phyloP scores from a whole-genome alignment of 2,888 invertebrate species.

The Megaustenia siamemsis region DNA sequence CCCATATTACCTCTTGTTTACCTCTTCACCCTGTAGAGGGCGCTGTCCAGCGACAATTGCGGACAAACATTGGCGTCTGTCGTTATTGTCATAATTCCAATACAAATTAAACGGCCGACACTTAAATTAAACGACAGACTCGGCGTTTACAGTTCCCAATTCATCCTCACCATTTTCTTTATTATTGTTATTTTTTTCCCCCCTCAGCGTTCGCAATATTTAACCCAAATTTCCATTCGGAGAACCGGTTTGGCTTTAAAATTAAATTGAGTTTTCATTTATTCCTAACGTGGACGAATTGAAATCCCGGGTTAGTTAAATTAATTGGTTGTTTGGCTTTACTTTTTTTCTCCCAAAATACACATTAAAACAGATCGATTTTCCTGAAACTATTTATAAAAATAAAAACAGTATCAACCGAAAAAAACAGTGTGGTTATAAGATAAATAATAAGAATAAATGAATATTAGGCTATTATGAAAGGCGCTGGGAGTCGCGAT shows the following conservation, averaged over 20 bases:
- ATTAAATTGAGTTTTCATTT: conserved; percentile 12
- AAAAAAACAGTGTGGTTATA: no score
- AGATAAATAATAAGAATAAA: no score
- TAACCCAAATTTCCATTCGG: conserved; percentile 2
- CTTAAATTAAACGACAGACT: conserved; percentile 31
- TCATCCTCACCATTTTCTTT: background rate
- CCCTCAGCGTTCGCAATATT: conserved; percentile 26
- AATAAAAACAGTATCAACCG: no score
- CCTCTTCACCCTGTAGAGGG: conserved; percentile 45
- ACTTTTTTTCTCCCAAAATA: no score
- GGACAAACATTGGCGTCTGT: conserved; percentile 52
- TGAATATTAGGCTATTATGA: no score
- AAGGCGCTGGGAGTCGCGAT: no score
- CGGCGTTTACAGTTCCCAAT: background rate
- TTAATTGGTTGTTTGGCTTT: no score
- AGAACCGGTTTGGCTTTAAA: background rate
- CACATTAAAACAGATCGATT: no score
- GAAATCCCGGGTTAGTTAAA: no score
- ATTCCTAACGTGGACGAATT: no score
- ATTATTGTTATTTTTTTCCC: conserved; percentile 24
- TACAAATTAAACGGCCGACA: conserved; percentile 42
- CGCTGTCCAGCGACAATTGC: conserved; percentile 27
- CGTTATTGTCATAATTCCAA: conserved; percentile 43
- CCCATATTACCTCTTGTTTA: conserved; percentile 46
- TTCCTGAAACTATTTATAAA: no score